Base-by-base conservation (phyloP, 2,888 invertebrate genomes). In the Oasisia sp. region DNA sequence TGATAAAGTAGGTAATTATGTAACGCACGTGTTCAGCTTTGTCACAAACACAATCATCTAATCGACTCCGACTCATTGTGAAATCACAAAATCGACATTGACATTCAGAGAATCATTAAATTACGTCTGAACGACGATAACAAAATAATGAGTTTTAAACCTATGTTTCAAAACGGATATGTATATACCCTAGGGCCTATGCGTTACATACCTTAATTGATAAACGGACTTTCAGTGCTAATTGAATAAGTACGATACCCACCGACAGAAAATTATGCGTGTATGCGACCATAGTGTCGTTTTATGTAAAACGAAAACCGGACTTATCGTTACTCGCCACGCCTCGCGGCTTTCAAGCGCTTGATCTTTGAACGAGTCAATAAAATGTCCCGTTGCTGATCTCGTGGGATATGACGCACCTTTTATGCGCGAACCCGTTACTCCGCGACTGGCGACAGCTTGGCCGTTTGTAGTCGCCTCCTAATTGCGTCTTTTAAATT, bases 361-460 rank as follows among this genome's bases (percentile, higher is more conserved):
- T 74, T 74, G 74, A 74, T 74, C 74, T 74, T 74, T 74, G 74
- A 74, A n/a, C 74, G 27, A 74, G 74, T 74, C 74, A 74, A 74
- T 74, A 74, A 74, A 74, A 74, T 27, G 74, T 74, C 74, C 19
- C 74, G 74, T 74, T 74, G 74, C 27, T 27, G 74, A 19, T 74
- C 74, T 74, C 74, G 74, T 74, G 74, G 74, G 74, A 74, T 27
- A 19, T n/a, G 74, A 74, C 74, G 74, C 74, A 74, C 74, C 74
- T 74, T 74, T 74, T 74, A 74, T 74, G 74, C 74, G 74, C 74
- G 74, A n/a, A 74, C 74, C 74, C 74, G 74, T 74, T 74, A 74
- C 74, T 74, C 74, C 74, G 74, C 74, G 74, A 27, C 74, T 74
- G 74, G 74, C 74, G 74, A 74, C 74, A 74, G 74, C 74, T 74